Base-by-base conservation (phyloP, 2,113 vertebrate species). In the Rhizomys pruinosus region DNA sequence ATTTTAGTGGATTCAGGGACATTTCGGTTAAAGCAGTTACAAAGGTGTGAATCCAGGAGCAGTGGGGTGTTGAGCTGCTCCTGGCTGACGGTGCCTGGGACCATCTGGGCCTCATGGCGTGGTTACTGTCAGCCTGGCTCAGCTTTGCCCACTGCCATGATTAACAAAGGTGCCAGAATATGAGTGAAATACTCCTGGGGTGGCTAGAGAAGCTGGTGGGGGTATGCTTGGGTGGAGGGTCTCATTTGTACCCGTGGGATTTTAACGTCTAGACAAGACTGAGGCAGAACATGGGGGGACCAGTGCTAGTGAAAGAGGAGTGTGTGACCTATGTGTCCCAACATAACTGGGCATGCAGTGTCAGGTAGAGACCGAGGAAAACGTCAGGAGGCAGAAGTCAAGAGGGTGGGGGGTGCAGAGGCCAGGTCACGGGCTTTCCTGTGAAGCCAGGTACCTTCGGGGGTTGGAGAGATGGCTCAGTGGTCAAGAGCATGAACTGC, bases 11-110 rank as follows among this genome's bases (percentile, higher is more conserved):
- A 84, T 77, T 59, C n/a, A 17, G 94, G 73, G 96, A 81, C 93
- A 82, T 95, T 93, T 96, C 2, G 29, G 93, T 94, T 82, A 66
- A 73, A 94, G 64, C 55, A 52, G 88, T 69, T 73, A 44, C 76
- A 27, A 52, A 93, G 82, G 88, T 87, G 92, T 92, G 93, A 96
- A 39, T 25, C 0, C 52, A 69, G 86, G 79, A 81, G 78, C 82
- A 2, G 20, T 1, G 22, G 2, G 34, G 52, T 76, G 76, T n/a
- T 80, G 80, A 91, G 76, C 80, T 2, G 80, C 72, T 76, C 34
- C 12, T 4, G 87, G 66, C 88, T 61, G 81, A 57, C 3, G 5
- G 12, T 3, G 2, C 32, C 19, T 0, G 5, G 84, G 78, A 72
- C 88, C 94, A 92, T 93, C 92, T 97, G 97, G 93, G 47, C n/a